phyloP scores from a whole-genome alignment of 2,797 vertebrate genomes.

The Hemibagrus guttatus region DNA sequence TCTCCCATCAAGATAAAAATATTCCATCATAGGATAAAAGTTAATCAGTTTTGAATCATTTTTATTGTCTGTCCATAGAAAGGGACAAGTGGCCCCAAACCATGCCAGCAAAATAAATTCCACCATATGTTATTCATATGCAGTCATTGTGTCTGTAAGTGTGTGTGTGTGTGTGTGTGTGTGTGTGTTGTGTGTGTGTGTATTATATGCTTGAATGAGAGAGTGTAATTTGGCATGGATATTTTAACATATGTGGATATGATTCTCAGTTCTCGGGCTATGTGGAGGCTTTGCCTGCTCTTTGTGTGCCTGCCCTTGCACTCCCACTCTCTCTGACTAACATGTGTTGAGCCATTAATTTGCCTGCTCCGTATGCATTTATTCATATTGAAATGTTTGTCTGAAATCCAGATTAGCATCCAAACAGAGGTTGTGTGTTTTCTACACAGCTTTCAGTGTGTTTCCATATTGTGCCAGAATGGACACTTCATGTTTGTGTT shows the following conservation, averaged over 20 bases:
- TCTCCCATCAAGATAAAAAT: neutral
- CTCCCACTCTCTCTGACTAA: constrained; percentile 30
- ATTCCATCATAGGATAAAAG: neutral
- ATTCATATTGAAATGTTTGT: constrained; percentile 39
- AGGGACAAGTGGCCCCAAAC: neutral
- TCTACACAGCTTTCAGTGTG: neutral
- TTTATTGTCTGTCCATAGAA: neutral
- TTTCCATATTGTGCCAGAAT: constrained; percentile 9
- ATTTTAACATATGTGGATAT: constrained; percentile 19
- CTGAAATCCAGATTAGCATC: constrained; percentile 28
- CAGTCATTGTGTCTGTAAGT: neutral
- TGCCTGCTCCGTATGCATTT: constrained; percentile 31
- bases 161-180: neutral
- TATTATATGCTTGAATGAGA: neutral
- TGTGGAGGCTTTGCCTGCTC: constrained; percentile 7
- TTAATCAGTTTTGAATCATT: neutral
- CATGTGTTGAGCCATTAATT: constrained; percentile 40
- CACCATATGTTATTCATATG: neutral
- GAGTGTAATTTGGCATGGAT: neutral
- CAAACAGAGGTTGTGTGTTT: constrained; percentile 24
- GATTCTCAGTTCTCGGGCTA: neutral
- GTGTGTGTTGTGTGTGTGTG: constrained; percentile 4
- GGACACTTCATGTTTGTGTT: neutral
- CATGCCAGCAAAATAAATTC: neutral
- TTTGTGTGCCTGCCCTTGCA: constrained; percentile 12